Evolutionary conservation across 2,113 vertebrate species (phyloP).

Genomic region (Oreochromis aureus): DNA sequence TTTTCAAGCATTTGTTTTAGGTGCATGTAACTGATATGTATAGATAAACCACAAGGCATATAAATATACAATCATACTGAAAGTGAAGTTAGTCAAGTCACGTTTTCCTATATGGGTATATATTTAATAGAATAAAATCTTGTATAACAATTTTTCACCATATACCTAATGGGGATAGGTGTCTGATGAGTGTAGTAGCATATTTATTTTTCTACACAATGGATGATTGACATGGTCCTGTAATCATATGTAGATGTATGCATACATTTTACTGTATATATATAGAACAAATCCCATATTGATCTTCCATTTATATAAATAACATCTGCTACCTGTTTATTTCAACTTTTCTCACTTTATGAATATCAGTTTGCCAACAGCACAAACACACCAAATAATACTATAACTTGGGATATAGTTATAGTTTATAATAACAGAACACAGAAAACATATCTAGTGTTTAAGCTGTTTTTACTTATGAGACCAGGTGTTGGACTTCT

Average conservation of each 20-base stretch:
- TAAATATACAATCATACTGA: neutral
- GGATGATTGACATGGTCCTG: neutral
- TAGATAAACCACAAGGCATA: neutral
- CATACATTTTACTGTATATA: neutral
- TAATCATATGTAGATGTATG: neutral
- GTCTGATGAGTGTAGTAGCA: neutral
- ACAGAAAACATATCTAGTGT: neutral
- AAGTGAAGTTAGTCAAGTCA: neutral
- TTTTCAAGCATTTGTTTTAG: neutral
- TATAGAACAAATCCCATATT: neutral
- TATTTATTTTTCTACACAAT: neutral
- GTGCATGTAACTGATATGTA: neutral
- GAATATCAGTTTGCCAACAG: neutral
- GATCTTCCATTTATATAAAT: neutral
- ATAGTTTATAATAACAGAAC: neutral
- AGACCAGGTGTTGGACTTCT: neutral
- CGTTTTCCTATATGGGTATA: neutral
- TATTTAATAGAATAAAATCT: neutral
- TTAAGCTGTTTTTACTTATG: neutral
- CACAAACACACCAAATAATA: neutral
- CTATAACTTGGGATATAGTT: neutral
- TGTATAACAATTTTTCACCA: neutral
- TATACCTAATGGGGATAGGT: neutral
- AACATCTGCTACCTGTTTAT: neutral
- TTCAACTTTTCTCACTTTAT: neutral